Evolutionary conservation across 2,113 vertebrate species (phyloP).

Genomic region (Cercocebus atys): DNA sequence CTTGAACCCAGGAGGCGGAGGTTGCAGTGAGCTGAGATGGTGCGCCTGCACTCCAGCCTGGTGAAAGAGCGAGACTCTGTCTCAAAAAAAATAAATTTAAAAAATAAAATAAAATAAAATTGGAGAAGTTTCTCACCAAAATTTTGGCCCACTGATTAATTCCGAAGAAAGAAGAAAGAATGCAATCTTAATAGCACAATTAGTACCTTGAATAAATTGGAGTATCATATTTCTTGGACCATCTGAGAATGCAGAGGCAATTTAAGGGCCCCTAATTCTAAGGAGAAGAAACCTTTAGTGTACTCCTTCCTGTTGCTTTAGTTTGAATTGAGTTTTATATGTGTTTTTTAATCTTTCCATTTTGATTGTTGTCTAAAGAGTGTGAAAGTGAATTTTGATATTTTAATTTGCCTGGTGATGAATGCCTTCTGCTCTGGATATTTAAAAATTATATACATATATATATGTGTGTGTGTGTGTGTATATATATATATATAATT

Average conservation of each 20-base stretch:
- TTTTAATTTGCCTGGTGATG: background rate
- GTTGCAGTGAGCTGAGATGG: too few species aligned
- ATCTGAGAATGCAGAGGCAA: background rate
- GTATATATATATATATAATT: background rate
- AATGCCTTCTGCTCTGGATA: background rate
- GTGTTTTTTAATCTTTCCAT: background rate
- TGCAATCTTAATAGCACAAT: background rate
- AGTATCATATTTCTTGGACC: background rate
- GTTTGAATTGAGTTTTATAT: background rate
- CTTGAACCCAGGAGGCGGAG: too few species aligned
- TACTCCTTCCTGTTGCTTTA: background rate
- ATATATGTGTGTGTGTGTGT: too few species aligned
- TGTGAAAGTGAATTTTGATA: background rate
- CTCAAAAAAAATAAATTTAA: too few species aligned
- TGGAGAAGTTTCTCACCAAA: background rate
- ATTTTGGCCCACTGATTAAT: background rate
- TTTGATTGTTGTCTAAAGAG: background rate
- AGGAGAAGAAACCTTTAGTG: background rate
- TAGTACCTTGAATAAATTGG: conserved; percentile 12
- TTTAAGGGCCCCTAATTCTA: background rate
- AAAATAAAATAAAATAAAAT: too few species aligned
- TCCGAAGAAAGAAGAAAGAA: background rate
- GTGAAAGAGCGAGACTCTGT: too few species aligned
- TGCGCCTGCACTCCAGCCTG: too few species aligned
- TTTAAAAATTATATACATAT: background rate